These are phyloP conservation scores for Shinisaurus crocodilurus DNA, from an alignment of 2,113 vertebrate species.

Conservation along the genomic window DNA sequence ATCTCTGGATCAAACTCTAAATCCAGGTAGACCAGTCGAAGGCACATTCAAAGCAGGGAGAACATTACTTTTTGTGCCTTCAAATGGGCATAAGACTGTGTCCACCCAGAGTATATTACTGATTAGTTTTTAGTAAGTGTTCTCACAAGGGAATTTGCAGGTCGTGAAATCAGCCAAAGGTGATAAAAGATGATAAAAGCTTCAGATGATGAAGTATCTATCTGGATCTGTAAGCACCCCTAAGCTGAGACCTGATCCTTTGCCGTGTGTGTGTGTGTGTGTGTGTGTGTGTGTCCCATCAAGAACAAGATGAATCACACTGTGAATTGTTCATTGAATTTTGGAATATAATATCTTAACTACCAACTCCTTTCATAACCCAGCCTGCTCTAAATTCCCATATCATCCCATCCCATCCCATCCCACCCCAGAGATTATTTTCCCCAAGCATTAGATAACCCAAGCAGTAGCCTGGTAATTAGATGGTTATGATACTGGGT, in stretches of 20 bases:
- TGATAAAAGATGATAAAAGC: too few species aligned
- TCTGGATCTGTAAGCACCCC: too few species aligned
- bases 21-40: background rate
- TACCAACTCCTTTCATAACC: background rate
- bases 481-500: background rate
- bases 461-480: slow-evolving; percentile 7
- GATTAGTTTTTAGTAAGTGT: background rate
- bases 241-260: background rate
- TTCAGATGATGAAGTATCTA: too few species aligned
- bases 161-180: too few species aligned
- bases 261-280: too few species aligned
- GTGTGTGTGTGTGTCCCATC: too few species aligned
- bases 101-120: background rate
- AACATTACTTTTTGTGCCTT: background rate
- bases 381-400: background rate
- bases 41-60: background rate
- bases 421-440: slow-evolving; percentile 34
- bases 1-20: background rate
- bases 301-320: too few species aligned
- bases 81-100: background rate
- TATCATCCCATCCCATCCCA: background rate
- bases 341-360: too few species aligned
- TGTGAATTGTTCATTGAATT: too few species aligned
- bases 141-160: slow-evolving; percentile 24
- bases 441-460: slow-evolving; percentile 25